Base-by-base conservation (phyloP, 1,140 invertebrate species). In the Aphis craccivora region DNA sequence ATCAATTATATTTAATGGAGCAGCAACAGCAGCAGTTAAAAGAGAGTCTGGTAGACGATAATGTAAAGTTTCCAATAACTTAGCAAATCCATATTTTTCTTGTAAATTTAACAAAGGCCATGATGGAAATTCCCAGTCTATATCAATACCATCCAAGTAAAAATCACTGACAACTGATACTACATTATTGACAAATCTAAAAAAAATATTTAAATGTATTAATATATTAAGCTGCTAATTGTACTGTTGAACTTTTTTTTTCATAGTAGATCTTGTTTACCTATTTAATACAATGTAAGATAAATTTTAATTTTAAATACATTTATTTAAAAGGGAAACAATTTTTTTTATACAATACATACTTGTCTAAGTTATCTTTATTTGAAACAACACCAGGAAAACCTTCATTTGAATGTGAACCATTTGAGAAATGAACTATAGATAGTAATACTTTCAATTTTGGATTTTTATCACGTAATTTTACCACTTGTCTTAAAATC, bases 51-150 rank as follows among this genome's bases (percentile, higher is more conserved):
- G 94, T 30, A 93, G 91, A 86, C 43, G 6, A 25, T 86, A 22
- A 45, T 67, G 93, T 35, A 98, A 96, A 95, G 98, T 97, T 94
- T 96, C 95, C 5, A 98, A 94, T 18, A 98, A 95, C 94, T 97
- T 96, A 4, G 96, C 96, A 94, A 98, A 97, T 95, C 97, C 97
- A 94, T 97, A 96, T 55, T 96, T 96, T 94, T 95, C 95, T 94
- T 95, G 94, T 60, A 90, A 94, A 93, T 94, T 94, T 40, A 94
- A 95, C 37, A 95, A 95, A 45, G 96, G 95, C 90, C 96, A 95
- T 6, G 96, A 96, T 22, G 98, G 98, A 95, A 98, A 98, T 95
- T 99, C 98, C 98, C 98, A 98, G 94, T 98, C 98, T 83, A 98
- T 95, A 95, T 98, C 98, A 18, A 98, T 95, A 43, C 98, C 98